Percentiles rank a stretch among this genome's conserved stretches.
Evolutionary conservation across 2,888 invertebrate species (phyloP).

Genomic region (Drosophila imparisetae): DNA sequence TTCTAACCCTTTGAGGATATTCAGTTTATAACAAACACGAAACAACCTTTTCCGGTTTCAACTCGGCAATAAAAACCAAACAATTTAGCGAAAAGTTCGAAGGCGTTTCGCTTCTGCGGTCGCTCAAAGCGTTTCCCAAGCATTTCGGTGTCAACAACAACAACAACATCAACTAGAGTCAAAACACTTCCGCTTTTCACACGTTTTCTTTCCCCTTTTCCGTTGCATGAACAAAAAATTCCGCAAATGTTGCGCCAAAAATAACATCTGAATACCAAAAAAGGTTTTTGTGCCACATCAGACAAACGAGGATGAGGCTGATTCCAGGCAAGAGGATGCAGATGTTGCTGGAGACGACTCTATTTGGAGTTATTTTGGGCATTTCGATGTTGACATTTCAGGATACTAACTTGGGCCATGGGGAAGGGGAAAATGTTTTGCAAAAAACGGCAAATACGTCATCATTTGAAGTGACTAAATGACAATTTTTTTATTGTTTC

Average conservation of each 20-base stretch:
- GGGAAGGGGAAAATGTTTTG: no score
- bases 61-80: slow-evolving; percentile 49
- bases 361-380: slow-evolving; percentile 55
- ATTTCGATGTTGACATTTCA: slow-evolving; percentile 34
- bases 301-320: slow-evolving; percentile 48
- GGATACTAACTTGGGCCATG: not conserved
- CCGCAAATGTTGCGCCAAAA: slow-evolving; percentile 72
- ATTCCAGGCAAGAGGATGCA: slow-evolving; percentile 1
- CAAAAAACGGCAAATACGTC: slow-evolving; percentile 27
- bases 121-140: slow-evolving; percentile 46
- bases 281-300: slow-evolving; percentile 63
- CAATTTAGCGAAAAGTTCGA: slow-evolving; percentile 50
- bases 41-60: slow-evolving; percentile 56
- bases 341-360: slow-evolving; percentile 51
- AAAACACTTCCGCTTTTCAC: slow-evolving; percentile 72
- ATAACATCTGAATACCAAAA: slow-evolving; percentile 77
- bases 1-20: slow-evolving; percentile 35
- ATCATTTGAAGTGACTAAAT: slow-evolving; percentile 62
- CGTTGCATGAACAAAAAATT: slow-evolving; percentile 32
- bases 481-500: slow-evolving; percentile 58
- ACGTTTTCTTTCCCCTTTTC: slow-evolving; percentile 42
- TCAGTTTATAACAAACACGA: slow-evolving; percentile 33
- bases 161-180: slow-evolving; percentile 4
- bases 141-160: slow-evolving; percentile 48
- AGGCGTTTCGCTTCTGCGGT: slow-evolving; percentile 60